A percentile compares a stretch with the other conserved stretches of the same genome.
Conservation (phyloP, 2,113 vertebrate genomes). For the Ibidorhyncha struthersii region DNA sequence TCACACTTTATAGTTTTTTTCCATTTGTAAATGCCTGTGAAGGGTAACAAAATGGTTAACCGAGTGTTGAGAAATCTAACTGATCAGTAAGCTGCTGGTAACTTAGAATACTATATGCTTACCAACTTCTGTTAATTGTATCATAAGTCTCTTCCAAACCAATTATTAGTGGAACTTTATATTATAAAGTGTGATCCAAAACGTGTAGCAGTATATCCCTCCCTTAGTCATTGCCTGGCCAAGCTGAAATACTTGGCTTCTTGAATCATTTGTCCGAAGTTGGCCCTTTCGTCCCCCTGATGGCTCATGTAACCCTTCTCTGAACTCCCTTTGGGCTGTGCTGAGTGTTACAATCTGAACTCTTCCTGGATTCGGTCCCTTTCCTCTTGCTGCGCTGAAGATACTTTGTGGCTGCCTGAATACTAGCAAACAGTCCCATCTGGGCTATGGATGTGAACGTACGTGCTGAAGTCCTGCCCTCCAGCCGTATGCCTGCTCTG, state of each 20-base stretch:
- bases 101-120: background rate
- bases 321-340: slow-evolving; percentile 61
- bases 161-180: slow-evolving; percentile 9
- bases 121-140: slow-evolving; percentile 3
- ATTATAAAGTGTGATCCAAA: slow-evolving; percentile 18
- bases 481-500: background rate
- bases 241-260: slow-evolving; percentile 56
- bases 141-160: background rate
- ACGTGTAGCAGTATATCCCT: background rate
- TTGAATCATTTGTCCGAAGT: slow-evolving; percentile 48
- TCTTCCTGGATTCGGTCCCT: slow-evolving; percentile 44
- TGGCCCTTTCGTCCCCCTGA: slow-evolving; percentile 1
- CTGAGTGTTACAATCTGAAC: slow-evolving; percentile 42
- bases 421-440: background rate
- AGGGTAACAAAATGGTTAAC: background rate
- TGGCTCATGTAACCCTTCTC: slow-evolving; percentile 33
- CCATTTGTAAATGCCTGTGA: background rate
- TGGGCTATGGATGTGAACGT: rapidly evolving
- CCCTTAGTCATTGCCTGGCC: slow-evolving; percentile 38
- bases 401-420: background rate
- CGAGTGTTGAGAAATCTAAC: background rate
- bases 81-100: background rate
- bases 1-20: background rate
- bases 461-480: slow-evolving; percentile 36
- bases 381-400: background rate